A percentile compares a stretch with the other conserved stretches of the same genome.
Evolutionary conservation across 2,888 invertebrate species (phyloP).

Genomic region (Temnothorax unifasciatus): DNA sequence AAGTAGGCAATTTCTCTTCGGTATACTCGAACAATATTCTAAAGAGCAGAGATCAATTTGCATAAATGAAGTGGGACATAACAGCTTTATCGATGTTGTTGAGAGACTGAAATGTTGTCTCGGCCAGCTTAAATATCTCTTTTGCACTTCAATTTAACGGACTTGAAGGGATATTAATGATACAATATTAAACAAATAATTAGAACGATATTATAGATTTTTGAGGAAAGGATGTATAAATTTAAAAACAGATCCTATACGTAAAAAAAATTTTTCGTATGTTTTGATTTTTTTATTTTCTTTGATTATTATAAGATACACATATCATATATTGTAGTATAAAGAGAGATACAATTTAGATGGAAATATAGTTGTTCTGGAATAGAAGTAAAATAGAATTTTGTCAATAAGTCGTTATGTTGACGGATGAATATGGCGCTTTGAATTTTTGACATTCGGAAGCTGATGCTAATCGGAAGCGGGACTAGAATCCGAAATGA

Average conservation of each 20-base stretch:
- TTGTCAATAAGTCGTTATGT: conserved; percentile 9
- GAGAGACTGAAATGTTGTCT: conserved; percentile 65
- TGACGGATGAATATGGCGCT: conserved; percentile 24
- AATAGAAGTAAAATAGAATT: conserved; percentile 7
- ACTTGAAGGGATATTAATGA: conserved; percentile 29
- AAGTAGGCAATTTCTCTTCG: conserved; percentile 27
- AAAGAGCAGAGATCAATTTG: conserved; percentile 65
- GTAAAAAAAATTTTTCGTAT: neutral
- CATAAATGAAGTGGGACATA: conserved; percentile 65
- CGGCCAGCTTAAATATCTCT: conserved; percentile 59
- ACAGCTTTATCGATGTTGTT: conserved; percentile 56
- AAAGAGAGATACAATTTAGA: neutral
- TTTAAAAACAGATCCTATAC: neutral
- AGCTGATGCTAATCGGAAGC: conserved; percentile 53
- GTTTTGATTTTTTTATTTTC: neutral
- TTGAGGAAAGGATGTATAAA: neutral
- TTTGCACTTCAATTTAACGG: conserved; percentile 55
- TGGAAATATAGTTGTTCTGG: neutral
- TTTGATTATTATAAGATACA: neutral
- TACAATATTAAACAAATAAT: neutral
- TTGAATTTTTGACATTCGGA: conserved; percentile 53
- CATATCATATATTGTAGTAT: neutral
- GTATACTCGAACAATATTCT: conserved; percentile 51
- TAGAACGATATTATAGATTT: neutral
- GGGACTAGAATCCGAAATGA: conserved; percentile 59